These are phyloP conservation scores for Shinisaurus crocodilurus DNA, from an alignment of 2,113 vertebrate genomes.

Conservation along the genomic window DNA sequence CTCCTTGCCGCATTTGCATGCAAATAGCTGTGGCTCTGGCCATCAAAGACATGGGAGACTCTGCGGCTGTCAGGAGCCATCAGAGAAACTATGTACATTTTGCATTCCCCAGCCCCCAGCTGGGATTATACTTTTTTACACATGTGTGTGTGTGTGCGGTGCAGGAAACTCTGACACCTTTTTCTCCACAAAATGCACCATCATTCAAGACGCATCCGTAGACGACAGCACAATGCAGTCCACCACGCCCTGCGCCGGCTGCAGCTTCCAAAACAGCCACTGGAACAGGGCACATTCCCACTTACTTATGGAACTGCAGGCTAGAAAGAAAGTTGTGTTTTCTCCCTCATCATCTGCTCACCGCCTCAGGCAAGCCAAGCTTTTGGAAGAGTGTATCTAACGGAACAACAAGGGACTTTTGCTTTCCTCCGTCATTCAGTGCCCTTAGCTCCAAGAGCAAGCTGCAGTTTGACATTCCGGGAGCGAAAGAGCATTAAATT, in stretches of 20 bases:
- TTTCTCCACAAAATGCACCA: neutral
- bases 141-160: too few relatives aligned
- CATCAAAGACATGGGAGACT: too few relatives aligned
- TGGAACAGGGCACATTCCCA: neutral
- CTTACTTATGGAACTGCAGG: neutral
- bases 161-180: too few relatives aligned
- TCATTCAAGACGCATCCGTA: neutral
- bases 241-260: neutral
- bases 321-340: too few relatives aligned
- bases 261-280: neutral
- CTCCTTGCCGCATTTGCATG: too few relatives aligned
- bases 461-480: neutral
- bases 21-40: too few relatives aligned
- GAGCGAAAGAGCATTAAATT: neutral
- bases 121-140: too few relatives aligned
- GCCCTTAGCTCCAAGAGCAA: neutral
- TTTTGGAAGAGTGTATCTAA: neutral
- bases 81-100: too few relatives aligned
- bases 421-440: conserved; percentile 41
- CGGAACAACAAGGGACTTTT: neutral
- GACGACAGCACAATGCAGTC: neutral
- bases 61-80: too few relatives aligned
- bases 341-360: neutral
- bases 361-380: neutral
- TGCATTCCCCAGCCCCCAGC: too few relatives aligned